phyloP scores from a whole-genome alignment of 1,140 invertebrate genomes.

The Panonychus citri region DNA sequence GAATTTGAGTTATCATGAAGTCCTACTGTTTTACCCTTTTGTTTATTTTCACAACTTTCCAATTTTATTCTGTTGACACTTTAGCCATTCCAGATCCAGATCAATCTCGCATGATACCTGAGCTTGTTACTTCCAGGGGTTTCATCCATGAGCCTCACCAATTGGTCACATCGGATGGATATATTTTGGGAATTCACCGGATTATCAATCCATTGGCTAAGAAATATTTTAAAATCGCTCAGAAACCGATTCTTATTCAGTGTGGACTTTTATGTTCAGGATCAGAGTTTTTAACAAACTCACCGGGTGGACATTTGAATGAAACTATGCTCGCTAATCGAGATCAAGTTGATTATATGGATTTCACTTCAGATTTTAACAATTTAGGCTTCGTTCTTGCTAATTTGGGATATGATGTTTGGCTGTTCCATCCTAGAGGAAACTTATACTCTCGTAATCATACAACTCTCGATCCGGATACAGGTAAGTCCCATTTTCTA shows the following conservation, averaged over 20 bases:
- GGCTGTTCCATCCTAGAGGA: conserved; percentile 21
- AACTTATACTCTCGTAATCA: conserved; percentile 18
- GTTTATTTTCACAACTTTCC: no score
- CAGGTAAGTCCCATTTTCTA: background rate
- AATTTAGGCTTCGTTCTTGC: conserved; percentile 15
- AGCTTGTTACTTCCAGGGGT: conserved; percentile 8
- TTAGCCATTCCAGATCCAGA: no score
- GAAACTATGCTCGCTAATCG: background rate
- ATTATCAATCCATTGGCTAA: conserved; percentile 7
- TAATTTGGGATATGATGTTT: conserved; percentile 21
- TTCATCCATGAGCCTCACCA: conserved; percentile 8
- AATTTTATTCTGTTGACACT: no score
- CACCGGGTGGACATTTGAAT: background rate
- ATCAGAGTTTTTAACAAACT: background rate
- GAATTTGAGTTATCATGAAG: no score
- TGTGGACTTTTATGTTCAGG: conserved; percentile 51
- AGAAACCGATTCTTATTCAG: conserved; percentile 32
- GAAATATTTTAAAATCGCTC: background rate
- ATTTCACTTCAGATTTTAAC: background rate
- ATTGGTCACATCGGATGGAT: conserved; percentile 6
- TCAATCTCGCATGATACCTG: background rate
- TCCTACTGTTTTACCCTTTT: no score
- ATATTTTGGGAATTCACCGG: conserved; percentile 3
- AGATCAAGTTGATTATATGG: background rate
- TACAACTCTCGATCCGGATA: conserved; percentile 22